Conservation (phyloP, 2,888 invertebrate genomes). For the Luffia ferchaultella region DNA sequence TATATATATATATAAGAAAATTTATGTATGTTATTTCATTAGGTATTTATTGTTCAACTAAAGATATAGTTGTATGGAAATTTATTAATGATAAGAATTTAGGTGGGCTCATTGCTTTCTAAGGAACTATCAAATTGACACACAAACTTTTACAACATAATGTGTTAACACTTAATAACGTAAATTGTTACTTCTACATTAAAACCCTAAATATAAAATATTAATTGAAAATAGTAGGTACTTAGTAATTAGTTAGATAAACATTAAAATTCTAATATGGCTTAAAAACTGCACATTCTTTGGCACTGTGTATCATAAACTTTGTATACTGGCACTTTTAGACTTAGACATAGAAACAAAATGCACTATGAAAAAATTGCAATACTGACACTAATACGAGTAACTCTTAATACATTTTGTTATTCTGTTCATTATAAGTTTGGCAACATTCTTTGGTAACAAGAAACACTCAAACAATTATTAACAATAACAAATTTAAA, state of each 20-base stretch:
- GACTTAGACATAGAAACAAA: not conserved
- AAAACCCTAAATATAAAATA: too few species aligned
- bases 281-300: not conserved
- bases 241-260: too few species aligned
- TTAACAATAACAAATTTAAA: slow-evolving; percentile 57
- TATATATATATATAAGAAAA: too few species aligned
- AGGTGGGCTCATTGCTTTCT: not conserved
- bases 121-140: not conserved
- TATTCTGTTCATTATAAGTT: not conserved
- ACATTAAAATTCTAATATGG: too few species aligned
- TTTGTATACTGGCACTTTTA: not conserved
- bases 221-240: too few species aligned
- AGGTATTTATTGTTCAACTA: too few species aligned
- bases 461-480: slow-evolving; percentile 60
- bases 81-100: too few species aligned
- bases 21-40: too few species aligned
- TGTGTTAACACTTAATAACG: not conserved
- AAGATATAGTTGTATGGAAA: too few species aligned
- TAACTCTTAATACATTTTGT: too few species aligned
- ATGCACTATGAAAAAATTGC: not conserved
- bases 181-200: not conserved
- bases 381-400: not conserved
- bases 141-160: too few species aligned
- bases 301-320: not conserved
- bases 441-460: slow-evolving; percentile 51